Evolutionary conservation across 2,888 invertebrate genomes (phyloP).

Genomic region (Anoplius nigerrimus): DNA sequence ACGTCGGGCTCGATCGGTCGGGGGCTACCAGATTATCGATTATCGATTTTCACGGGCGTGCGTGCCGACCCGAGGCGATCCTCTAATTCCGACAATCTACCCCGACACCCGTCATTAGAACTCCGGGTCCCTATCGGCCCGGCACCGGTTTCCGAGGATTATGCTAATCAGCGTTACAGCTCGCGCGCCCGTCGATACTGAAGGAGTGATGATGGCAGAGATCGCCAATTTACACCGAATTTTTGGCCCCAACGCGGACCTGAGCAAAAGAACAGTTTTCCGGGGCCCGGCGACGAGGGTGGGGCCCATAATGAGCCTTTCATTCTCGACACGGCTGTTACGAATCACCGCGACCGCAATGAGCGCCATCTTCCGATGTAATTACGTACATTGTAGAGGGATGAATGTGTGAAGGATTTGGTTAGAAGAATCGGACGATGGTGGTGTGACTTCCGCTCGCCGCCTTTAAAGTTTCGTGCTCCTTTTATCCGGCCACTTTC

Average conservation of each 20-base stretch:
- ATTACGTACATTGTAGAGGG: too few relatives aligned
- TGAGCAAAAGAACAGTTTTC: too few relatives aligned
- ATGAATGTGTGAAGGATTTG: too few relatives aligned
- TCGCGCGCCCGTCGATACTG: conserved; percentile 22
- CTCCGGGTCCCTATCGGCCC: conserved; percentile 9
- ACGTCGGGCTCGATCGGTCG: conserved; percentile 14
- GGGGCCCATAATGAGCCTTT: too few relatives aligned
- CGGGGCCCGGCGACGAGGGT: too few relatives aligned
- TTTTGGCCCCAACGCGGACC: background rate
- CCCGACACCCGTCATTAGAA: conserved; percentile 30
- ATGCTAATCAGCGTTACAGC: conserved; percentile 34
- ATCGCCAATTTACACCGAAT: conserved; percentile 23
- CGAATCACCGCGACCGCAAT: too few relatives aligned
- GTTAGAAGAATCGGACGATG: too few relatives aligned
- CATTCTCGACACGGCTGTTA: too few relatives aligned
- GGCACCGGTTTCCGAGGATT: conserved; percentile 26
- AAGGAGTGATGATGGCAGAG: conserved; percentile 23
- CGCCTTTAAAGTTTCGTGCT: too few relatives aligned
- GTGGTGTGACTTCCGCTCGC: too few relatives aligned
- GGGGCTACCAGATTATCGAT: conserved; percentile 54
- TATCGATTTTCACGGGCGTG: conserved; percentile 53
- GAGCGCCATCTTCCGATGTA: too few relatives aligned
- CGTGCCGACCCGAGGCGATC: conserved; percentile 62
- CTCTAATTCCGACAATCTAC: conserved; percentile 59
- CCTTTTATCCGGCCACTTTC: too few relatives aligned